phyloP scores from a whole-genome alignment of 2,113 vertebrate genomes.

The Protomyctophum bolini region DNA sequence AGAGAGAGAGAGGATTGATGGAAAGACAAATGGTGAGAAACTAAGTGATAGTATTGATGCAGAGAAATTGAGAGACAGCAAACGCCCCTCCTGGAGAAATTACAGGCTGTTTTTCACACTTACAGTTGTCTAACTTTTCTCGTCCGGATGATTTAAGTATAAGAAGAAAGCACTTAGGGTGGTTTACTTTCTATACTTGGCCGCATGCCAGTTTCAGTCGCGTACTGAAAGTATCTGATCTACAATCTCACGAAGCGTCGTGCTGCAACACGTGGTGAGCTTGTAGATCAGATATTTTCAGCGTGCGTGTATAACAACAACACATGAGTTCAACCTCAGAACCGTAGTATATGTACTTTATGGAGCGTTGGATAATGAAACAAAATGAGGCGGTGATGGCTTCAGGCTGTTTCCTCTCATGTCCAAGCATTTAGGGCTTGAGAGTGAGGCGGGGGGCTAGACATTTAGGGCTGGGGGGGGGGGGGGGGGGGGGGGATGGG shows the following conservation, averaged over 20 bases:
- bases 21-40: conserved; percentile 5
- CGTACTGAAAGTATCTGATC: too few relatives aligned
- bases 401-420: conserved; percentile 44
- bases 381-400: conserved; percentile 24
- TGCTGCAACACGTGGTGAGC: too few relatives aligned
- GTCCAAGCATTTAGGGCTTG: neutral
- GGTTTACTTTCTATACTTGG: too few relatives aligned
- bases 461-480: conserved; percentile 13
- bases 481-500: neutral
- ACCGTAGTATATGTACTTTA: neutral
- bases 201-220: too few relatives aligned
- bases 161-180: neutral
- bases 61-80: too few relatives aligned
- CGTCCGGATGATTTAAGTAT: neutral
- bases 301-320: neutral
- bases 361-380: neutral
- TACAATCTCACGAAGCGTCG: too few relatives aligned
- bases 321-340: neutral
- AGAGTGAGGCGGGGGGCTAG: conserved; percentile 7
- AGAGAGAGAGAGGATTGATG: too few relatives aligned
- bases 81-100: too few relatives aligned
- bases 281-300: neutral
- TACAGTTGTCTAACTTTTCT: conserved; percentile 8
- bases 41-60: neutral
- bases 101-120: neutral